Conservation (phyloP, 2,888 invertebrate genomes). For the Tineola bisselliella region DNA sequence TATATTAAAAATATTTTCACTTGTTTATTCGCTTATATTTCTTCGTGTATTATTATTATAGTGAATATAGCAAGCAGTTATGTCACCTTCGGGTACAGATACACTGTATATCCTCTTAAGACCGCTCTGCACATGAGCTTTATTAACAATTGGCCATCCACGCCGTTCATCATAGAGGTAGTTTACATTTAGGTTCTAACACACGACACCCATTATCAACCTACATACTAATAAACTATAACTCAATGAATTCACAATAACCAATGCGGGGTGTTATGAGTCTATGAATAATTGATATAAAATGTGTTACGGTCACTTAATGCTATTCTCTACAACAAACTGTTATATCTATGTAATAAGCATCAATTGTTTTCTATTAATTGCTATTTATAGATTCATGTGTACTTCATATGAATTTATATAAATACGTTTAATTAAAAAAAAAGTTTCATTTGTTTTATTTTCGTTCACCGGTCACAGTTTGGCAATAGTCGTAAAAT, state of each 20-base stretch:
- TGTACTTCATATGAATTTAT: too few species aligned
- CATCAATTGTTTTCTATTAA: too few species aligned
- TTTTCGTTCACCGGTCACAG: too few species aligned
- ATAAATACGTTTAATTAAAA: too few species aligned
- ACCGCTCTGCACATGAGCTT: slow-evolving; percentile 16
- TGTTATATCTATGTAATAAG: too few species aligned
- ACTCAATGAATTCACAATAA: not conserved
- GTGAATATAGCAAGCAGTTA: not conserved
- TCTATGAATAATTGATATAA: not conserved
- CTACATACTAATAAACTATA: not conserved
- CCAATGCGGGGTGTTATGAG: slow-evolving; percentile 1
- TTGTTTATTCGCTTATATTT: too few species aligned
- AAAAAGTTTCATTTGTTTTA: too few species aligned
- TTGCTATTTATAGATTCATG: too few species aligned
- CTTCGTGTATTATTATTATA: too few species aligned
- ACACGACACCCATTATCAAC: not conserved
- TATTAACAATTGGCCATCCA: slow-evolving; percentile 17
- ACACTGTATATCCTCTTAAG: slow-evolving; percentile 15
- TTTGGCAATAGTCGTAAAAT: too few species aligned
- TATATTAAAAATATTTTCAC: too few species aligned
- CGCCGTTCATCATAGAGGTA: slow-evolving; percentile 15
- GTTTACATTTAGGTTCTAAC: not conserved
- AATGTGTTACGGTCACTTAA: not conserved
- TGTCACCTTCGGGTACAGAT: slow-evolving; percentile 15
- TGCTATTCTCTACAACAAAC: not conserved